Evolutionary conservation across 64 coral and sea anemone species (phyloP), one percentile per base, ranked within the genome.

Genomic region (Montipora foliosa): DNA sequence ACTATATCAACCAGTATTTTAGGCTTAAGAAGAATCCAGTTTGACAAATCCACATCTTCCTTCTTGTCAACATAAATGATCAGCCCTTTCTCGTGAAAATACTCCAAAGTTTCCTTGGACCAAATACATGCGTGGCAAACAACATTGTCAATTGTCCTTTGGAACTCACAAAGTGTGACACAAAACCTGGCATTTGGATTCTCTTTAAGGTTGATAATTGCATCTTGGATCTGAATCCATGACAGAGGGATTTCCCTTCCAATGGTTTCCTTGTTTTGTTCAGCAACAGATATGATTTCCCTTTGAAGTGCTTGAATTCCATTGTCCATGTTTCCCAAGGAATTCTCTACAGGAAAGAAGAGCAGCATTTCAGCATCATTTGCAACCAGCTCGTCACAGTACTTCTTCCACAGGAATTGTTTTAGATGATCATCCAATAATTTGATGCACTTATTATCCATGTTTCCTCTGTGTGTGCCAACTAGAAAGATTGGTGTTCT

Each of bases 151-250:
- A 55, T 55, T 10, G 9, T 55, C 52, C 52, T 10, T 55, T 55
- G 52, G 1, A 55, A 55, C 52, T 55, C 52, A 29, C 88, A 78
- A 10, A 96, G 77, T 21, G 57, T 92, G 2, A 96, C 67, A 84
- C 86, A 96, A 57, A 51, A 74, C 47, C 78, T 77, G 5, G 48
- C 49, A 9, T 44, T 1, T 14, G 61, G 10, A 29, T 76, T 47
- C 52, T 78, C 73, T 58, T 44, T 67, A 3, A 61, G 24, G 13
- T 16, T 82, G 12, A 92, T 76, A 19, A 96, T 72, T n/a, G 81
- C 81, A 70, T 96, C 94, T 70, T 92, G 94, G 19, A 96, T 84
- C 88, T 67, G 73, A 49, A 96, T 85, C 95, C 95, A 96, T 3
- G 95, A 93, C 17, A 96, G 49, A 53, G 95, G 86, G 2, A 96